Evolutionary conservation across 2,113 vertebrate genomes (phyloP).

Genomic region (Theristicus caerulescens): DNA sequence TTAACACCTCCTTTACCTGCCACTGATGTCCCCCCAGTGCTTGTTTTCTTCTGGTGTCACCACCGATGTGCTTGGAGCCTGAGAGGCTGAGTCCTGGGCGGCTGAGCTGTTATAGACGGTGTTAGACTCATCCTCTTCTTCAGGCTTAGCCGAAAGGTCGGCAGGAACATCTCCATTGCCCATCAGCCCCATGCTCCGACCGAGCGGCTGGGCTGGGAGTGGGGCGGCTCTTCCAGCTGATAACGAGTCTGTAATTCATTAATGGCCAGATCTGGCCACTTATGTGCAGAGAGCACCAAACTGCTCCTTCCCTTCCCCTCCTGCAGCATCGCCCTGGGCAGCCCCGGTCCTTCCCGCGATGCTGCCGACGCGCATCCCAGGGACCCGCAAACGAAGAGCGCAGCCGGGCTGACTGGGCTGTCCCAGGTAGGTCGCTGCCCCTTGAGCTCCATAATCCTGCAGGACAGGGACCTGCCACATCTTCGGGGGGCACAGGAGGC

Average conservation of each 20-base stretch:
- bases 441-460: not conserved
- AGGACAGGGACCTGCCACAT: not conserved
- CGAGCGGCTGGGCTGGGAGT: not conserved
- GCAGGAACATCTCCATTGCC: not conserved
- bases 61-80: not conserved
- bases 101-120: not conserved
- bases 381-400: not conserved
- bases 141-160: not conserved
- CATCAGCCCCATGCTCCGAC: not conserved
- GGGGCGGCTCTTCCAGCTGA: not conserved
- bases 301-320: not conserved
- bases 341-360: not conserved
- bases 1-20: not conserved
- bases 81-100: not conserved
- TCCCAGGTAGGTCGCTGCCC: not conserved
- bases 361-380: not conserved
- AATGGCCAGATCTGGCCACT: not conserved
- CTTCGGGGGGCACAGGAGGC: accelerated
- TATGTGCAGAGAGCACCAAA: not conserved
- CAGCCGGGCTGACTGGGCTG: not conserved
- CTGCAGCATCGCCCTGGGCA: accelerated
- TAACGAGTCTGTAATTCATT: not conserved
- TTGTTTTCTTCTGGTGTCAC: not conserved
- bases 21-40: not conserved
- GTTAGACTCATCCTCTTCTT: not conserved